A percentile compares a stretch with the other conserved stretches of the same genome.
Evolutionary conservation across 2,113 vertebrate species (phyloP).

Genomic region (Indicator maculatus): DNA sequence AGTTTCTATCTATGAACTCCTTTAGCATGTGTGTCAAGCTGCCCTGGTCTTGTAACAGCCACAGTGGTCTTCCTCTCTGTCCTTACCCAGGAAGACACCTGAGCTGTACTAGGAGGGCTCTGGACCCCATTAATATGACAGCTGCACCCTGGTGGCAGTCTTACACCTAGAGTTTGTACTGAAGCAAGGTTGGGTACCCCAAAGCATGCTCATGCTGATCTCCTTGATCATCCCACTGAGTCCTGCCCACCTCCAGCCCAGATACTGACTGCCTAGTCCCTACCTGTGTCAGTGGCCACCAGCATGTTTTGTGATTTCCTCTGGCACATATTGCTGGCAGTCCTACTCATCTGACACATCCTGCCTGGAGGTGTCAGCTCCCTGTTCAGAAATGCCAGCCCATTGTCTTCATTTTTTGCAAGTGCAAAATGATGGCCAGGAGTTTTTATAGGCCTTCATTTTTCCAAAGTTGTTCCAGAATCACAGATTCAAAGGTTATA

Average conservation of each 20-base stretch:
- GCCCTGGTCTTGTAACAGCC: background rate
- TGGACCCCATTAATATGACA: fast-evolving
- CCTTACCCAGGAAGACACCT: background rate
- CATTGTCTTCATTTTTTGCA: background rate
- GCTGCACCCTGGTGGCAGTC: fast-evolving
- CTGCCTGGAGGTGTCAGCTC: background rate
- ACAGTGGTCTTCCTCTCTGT: background rate
- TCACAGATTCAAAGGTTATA: background rate
- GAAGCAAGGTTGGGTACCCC: background rate
- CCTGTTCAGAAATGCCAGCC: background rate
- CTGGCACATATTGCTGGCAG: background rate
- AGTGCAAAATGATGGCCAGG: background rate
- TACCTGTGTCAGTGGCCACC: background rate
- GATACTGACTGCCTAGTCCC: fast-evolving
- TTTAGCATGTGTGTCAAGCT: background rate
- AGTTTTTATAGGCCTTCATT: background rate
- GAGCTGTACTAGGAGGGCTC: background rate
- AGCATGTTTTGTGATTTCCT: background rate
- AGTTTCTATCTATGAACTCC: background rate
- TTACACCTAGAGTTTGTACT: background rate
- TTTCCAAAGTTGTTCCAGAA: background rate
- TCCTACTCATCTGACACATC: background rate
- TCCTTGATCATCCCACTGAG: background rate
- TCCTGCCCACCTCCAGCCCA: background rate
- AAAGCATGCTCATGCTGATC: background rate